Base-by-base conservation (phyloP, 2,888 invertebrate genomes). In the Watsonalla cultraria region DNA sequence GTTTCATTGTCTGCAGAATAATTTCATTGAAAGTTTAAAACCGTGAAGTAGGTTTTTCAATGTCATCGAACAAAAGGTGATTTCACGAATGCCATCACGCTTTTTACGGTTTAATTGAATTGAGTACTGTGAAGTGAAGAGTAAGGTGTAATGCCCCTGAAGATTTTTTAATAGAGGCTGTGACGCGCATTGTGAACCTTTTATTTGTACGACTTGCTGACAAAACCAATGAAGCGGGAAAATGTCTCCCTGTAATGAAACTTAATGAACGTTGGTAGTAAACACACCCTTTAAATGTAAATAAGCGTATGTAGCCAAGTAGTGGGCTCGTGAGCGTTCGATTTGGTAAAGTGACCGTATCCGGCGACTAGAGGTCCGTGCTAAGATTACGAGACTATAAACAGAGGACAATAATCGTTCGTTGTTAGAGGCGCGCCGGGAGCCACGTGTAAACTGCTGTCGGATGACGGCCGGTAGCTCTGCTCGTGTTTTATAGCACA, bases 401-500 rank as follows among this genome's bases (percentile, higher is more conserved):
- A 82, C 69, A 72, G 73, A 68, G 72, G 73, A 78, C 82, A 76
- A 79, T 78, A 83, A 84, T 82, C 80, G 82, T 81, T 81, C 80
- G 82, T 81, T 72, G 73, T 71, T 77, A 72, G 76, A 73, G 74
- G 72, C 68, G 63, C 63, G 56, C 66, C 70, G 66, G 72, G 65
- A 74, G 77, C 74, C 68, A 64, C 75, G 76, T 76, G 83, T 79
- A 78, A 78, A 78, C 69, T 67, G 71, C 65, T 70, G 68, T 72
- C 65, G 57, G 64, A 66, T 65, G 68, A 64, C 63, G 61, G 65
- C 61, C 70, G 66, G 68, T 69, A 72, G 70, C 72, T 57, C 64
- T 61, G 63, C 62, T 68, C 59, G 55, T 57, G 60, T 70, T 76
- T 74, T 71, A 71, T 72, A 67, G 60, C 54, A 52, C 54, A 50